Percentiles rank a stretch among this genome's conserved stretches.
These are phyloP conservation scores for Pangasius djambal DNA, from an alignment of 2,797 vertebrate genomes.

Conservation along the genomic window DNA sequence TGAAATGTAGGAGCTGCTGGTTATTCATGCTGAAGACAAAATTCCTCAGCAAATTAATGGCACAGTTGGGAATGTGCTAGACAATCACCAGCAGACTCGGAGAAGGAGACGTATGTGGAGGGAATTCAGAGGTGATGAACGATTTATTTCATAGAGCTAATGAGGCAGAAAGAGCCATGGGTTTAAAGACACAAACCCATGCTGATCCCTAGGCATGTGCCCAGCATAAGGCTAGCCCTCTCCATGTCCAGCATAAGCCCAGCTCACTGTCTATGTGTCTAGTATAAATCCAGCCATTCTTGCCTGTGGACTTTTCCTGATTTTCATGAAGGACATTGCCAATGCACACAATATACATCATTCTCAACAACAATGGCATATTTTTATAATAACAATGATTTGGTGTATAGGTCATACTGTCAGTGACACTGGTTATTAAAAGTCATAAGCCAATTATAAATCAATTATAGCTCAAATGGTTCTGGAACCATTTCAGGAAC, in stretches of 20 bases:
- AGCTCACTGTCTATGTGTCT: neutral
- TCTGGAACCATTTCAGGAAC: too few relatives aligned
- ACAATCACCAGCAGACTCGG: neutral
- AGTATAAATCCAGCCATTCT: neutral
- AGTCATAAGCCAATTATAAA: neutral
- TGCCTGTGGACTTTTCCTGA: neutral
- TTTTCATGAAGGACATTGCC: neutral
- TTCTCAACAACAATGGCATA: neutral
- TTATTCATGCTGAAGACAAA: neutral
- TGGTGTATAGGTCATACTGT: neutral
- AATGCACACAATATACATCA: neutral
- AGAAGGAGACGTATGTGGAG: neutral
- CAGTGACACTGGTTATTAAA: neutral
- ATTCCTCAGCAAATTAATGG: neutral
- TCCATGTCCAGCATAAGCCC: slow-evolving; percentile 1
- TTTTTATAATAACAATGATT: neutral
- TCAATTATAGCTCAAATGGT: neutral
- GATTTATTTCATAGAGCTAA: neutral
- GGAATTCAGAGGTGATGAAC: neutral
- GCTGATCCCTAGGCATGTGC: neutral
- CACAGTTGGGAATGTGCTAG: neutral
- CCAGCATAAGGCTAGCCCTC: neutral
- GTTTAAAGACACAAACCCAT: neutral
- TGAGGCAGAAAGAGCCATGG: neutral
- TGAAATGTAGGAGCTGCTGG: neutral